Evolutionary conservation across 2,888 invertebrate species (phyloP).

Genomic region (Cheilosia grossa): DNA sequence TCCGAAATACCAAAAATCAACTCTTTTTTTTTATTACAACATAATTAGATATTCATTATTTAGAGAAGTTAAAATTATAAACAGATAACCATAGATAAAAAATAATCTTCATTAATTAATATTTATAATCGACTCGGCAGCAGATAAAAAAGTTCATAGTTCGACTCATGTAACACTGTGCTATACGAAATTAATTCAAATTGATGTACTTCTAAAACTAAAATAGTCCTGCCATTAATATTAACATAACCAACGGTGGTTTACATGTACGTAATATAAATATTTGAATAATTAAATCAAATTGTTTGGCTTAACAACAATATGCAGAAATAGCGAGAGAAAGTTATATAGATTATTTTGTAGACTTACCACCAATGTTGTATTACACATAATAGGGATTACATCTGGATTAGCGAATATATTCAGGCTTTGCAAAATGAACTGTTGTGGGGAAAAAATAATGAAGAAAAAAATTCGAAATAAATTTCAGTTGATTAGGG

Average conservation of each 20-base stretch:
- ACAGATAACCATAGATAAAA: not conserved
- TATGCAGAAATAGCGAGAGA: not conserved
- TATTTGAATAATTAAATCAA: constrained; percentile 46
- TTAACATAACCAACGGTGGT: constrained; percentile 40
- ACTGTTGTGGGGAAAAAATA: constrained; percentile 49
- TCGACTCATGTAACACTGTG: constrained; percentile 1
- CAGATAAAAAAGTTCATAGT: not conserved
- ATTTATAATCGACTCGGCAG: not conserved
- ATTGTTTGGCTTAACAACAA: constrained; percentile 29
- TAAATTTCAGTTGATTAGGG: constrained; percentile 5
- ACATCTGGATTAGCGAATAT: constrained; percentile 68
- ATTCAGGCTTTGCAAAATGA: constrained; percentile 66
- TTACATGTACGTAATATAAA: constrained; percentile 8
- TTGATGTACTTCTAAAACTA: constrained; percentile 12
- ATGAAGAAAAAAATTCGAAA: constrained; percentile 23
- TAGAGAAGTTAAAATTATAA: not conserved
- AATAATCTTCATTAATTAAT: constrained; percentile 6
- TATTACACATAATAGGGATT: constrained; percentile 67
- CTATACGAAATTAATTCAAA: constrained; percentile 15
- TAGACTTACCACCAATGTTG: constrained; percentile 64
- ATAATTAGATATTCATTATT: constrained; percentile 26
- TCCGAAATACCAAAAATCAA: not conserved
- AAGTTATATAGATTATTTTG: not conserved
- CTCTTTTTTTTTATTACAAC: constrained; percentile 14
- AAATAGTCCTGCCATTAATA: constrained; percentile 15